phyloP scores from a whole-genome alignment of 2,113 vertebrate genomes.

The Perca flavescens region DNA sequence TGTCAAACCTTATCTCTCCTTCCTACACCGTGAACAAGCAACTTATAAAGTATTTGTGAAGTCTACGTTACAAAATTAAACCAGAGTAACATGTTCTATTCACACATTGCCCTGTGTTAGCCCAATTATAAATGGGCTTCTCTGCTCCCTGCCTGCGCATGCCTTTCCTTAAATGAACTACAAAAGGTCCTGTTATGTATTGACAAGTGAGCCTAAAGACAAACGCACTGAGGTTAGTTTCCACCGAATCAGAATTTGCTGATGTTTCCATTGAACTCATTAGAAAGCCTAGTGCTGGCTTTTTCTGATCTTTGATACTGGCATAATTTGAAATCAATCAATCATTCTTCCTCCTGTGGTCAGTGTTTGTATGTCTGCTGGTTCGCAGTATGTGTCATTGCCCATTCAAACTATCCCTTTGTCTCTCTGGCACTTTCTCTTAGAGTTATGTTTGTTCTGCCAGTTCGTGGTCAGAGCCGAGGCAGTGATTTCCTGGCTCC shows the following conservation, averaged over 20 bases:
- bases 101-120: slow-evolving; percentile 18
- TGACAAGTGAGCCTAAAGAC: slow-evolving; percentile 2
- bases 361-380: neutral
- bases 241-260: slow-evolving; percentile 45
- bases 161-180: slow-evolving; percentile 73
- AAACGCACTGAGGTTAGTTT: slow-evolving; percentile 47
- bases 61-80: slow-evolving; percentile 17
- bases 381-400: neutral
- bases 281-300: slow-evolving; percentile 14
- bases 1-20: slow-evolving; percentile 20
- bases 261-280: slow-evolving; percentile 30
- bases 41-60: slow-evolving; percentile 20
- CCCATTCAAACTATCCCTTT: slow-evolving; percentile 23
- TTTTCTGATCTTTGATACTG: slow-evolving; percentile 4
- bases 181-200: slow-evolving; percentile 52
- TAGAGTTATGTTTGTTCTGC: slow-evolving; percentile 29
- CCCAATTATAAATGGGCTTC: slow-evolving; percentile 35
- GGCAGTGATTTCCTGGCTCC: slow-evolving; percentile 47
- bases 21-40: slow-evolving; percentile 9
- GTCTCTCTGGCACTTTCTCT: slow-evolving; percentile 20
- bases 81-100: slow-evolving; percentile 18
- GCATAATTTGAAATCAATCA: slow-evolving; percentile 6
- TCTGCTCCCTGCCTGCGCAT: slow-evolving; percentile 48
- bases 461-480: slow-evolving; percentile 37
- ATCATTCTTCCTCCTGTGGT: neutral